A percentile compares a stretch with the other conserved stretches of the same genome.
Evolutionary conservation across 2,888 invertebrate genomes (phyloP).

Genomic region (Drosophila bunnanda): DNA sequence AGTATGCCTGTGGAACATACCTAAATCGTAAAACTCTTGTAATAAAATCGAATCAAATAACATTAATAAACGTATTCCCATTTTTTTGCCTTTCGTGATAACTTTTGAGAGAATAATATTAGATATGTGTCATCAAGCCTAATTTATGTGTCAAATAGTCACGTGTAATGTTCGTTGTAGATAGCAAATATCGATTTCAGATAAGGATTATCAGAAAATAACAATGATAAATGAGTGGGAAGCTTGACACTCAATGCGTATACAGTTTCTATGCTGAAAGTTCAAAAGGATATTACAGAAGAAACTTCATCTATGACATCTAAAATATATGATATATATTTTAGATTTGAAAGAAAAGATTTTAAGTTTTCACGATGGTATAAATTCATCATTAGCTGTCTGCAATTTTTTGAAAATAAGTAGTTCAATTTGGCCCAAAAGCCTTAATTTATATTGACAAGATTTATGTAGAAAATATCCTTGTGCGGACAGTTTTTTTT

Average conservation of each 20-base stretch:
- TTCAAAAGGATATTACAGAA: neutral
- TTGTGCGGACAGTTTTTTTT: neutral
- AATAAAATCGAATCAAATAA: constrained; percentile 10
- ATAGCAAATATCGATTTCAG: constrained; percentile 29
- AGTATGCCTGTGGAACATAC: neutral
- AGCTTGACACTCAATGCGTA: neutral
- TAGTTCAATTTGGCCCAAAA: too few species aligned
- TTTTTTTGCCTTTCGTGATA: neutral
- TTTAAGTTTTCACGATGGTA: neutral
- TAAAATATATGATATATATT: neutral
- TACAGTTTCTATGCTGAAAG: neutral
- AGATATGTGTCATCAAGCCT: constrained; percentile 27
- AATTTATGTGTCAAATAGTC: constrained; percentile 39
- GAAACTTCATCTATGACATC: neutral
- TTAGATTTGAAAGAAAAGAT: too few species aligned
- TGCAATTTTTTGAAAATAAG: too few species aligned
- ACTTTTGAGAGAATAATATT: constrained; percentile 6
- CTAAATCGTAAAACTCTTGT: constrained; percentile 1
- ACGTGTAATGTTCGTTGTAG: constrained; percentile 30
- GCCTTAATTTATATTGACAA: neutral
- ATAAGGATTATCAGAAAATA: constrained; percentile 13
- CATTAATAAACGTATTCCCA: neutral
- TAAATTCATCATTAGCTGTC: neutral
- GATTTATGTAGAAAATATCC: neutral
- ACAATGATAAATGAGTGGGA: constrained; percentile 13